These are phyloP conservation scores for Gisinianus flammeolus DNA, from an alignment of 2,888 invertebrate species.

Conservation along the genomic window DNA sequence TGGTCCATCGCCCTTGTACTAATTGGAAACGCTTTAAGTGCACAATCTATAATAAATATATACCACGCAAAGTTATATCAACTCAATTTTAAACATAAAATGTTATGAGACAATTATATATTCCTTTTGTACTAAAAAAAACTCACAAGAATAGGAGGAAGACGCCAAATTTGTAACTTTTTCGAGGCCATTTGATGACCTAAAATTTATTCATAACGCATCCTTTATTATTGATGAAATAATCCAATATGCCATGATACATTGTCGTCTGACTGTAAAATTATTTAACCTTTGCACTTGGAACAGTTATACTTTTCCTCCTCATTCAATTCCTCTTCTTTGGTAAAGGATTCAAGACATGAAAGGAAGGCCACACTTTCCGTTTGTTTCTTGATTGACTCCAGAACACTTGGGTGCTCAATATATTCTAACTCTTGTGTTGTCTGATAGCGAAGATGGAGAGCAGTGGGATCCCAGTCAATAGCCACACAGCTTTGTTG, in stretches of 20 bases:
- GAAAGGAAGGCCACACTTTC: slow-evolving; percentile 83
- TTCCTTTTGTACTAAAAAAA: neutral
- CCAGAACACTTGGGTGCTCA: slow-evolving; percentile 77
- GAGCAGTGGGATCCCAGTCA: slow-evolving; percentile 94
- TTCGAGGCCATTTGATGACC: slow-evolving; percentile 83
- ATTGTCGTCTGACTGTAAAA: neutral
- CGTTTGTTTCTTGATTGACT: slow-evolving; percentile 73
- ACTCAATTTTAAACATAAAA: neutral
- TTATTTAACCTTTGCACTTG: slow-evolving; percentile 69
- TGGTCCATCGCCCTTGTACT: slow-evolving; percentile 90
- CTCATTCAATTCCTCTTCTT: slow-evolving; percentile 76
- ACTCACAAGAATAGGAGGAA: slow-evolving; percentile 82
- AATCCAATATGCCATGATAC: too few species aligned
- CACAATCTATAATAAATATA: slow-evolving; percentile 72
- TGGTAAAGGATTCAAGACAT: slow-evolving; percentile 87
- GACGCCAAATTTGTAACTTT: slow-evolving; percentile 88
- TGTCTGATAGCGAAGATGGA: slow-evolving; percentile 74
- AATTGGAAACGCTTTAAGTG: slow-evolving; percentile 92
- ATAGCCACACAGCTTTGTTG: slow-evolving; percentile 72
- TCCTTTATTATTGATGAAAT: too few species aligned
- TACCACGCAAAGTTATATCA: slow-evolving; percentile 21
- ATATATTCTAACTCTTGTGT: slow-evolving; percentile 77
- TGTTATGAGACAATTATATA: neutral
- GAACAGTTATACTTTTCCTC: slow-evolving; percentile 87
- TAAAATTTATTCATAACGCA: neutral